Evolutionary conservation across 2,113 vertebrate species (phyloP).

Genomic region (Elanus axillaris): DNA sequence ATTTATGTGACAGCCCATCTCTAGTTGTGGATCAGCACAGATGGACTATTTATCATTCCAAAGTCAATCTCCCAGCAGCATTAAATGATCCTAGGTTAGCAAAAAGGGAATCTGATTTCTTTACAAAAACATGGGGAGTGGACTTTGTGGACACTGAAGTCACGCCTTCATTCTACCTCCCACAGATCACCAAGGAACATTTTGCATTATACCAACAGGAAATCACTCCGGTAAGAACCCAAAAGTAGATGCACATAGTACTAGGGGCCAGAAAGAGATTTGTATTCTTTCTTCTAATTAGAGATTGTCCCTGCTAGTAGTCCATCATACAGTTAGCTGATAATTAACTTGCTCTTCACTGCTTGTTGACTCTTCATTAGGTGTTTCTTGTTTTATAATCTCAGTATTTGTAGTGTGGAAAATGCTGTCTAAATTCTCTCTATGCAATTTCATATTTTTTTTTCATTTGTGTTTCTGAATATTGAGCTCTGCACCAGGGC

Average conservation of each 20-base stretch:
- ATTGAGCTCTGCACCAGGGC: background rate
- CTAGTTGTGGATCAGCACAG: slow-evolving; percentile 91
- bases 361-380: background rate
- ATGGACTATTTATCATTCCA: slow-evolving; percentile 98
- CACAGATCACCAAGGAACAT: slow-evolving; percentile 90
- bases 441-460: background rate
- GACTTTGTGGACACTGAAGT: slow-evolving; percentile 95
- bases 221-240: slow-evolving; percentile 81
- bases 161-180: slow-evolving; percentile 92
- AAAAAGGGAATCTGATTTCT: slow-evolving; percentile 98
- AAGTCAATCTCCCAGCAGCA: slow-evolving; percentile 97
- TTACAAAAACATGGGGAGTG: slow-evolving; percentile 98
- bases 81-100: slow-evolving; percentile 95
- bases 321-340: background rate
- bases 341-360: background rate
- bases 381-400: background rate
- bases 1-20: slow-evolving; percentile 86
- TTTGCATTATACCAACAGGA: slow-evolving; percentile 89
- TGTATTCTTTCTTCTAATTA: background rate
- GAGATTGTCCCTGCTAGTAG: background rate
- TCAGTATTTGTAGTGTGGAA: background rate
- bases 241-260: accelerated
- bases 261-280: background rate
- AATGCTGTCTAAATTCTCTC: background rate
- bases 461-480: background rate